Evolutionary conservation across 2,113 vertebrate genomes (phyloP).

Genomic region (Fregata magnificens): DNA sequence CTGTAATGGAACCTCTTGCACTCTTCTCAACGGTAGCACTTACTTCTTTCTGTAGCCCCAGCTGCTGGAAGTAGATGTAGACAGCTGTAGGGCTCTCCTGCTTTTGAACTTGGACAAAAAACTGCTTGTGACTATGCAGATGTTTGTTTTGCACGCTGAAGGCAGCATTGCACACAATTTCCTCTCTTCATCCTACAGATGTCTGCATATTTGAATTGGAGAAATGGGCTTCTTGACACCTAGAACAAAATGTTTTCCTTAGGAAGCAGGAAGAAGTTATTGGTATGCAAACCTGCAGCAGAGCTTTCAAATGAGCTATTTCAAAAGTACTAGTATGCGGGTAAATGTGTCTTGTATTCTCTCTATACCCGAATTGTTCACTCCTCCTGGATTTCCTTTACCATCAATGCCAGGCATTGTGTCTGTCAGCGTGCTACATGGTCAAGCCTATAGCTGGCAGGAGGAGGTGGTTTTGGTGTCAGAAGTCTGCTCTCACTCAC

Average conservation of each 20-base stretch:
- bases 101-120: conserved; percentile 9
- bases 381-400: neutral
- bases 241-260: conserved; percentile 25
- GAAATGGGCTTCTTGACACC: neutral
- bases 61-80: conserved; percentile 18
- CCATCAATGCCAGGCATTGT: neutral
- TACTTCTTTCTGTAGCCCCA: neutral
- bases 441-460: neutral
- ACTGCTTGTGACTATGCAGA: neutral
- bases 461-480: neutral
- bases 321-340: neutral
- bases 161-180: neutral
- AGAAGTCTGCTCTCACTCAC: neutral
- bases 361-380: neutral
- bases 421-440: neutral
- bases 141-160: conserved; percentile 17
- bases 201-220: neutral
- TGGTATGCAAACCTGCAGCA: neutral
- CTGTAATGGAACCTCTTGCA: neutral
- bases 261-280: neutral
- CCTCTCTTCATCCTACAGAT: neutral
- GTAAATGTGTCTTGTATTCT: neutral
- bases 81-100: neutral
- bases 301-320: conserved; percentile 4
- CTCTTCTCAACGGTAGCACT: neutral